Evolutionary conservation across 2,888 invertebrate genomes (phyloP).

Genomic region (Nomada ferruginata): DNA sequence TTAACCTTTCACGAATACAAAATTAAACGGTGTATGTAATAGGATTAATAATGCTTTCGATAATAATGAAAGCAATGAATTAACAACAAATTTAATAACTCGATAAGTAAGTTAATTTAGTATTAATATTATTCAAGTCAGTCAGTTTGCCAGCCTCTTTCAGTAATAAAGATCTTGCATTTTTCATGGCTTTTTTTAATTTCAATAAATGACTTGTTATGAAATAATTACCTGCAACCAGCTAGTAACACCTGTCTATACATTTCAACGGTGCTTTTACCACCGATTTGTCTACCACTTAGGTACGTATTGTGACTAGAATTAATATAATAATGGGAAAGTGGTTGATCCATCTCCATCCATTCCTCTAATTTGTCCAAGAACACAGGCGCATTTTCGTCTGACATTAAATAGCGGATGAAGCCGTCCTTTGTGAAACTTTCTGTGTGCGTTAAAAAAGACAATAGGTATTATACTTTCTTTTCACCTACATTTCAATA

Average conservation of each 20-base stretch:
- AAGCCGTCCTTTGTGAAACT: slow-evolving; percentile 87
- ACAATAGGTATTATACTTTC: not conserved
- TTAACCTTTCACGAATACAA: no score
- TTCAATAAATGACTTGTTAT: not conserved
- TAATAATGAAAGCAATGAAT: no score
- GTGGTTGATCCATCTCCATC: slow-evolving; percentile 89
- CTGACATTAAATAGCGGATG: slow-evolving; percentile 89
- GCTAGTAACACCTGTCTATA: slow-evolving; percentile 84
- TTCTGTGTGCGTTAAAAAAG: slow-evolving; percentile 76
- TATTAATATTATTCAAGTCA: no score
- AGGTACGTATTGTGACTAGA: slow-evolving; percentile 88
- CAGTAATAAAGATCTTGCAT: no score
- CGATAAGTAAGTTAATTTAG: no score
- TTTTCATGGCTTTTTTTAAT: no score
- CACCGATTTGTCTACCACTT: slow-evolving; percentile 88
- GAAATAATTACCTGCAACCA: slow-evolving; percentile 79
- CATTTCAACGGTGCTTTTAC: slow-evolving; percentile 89
- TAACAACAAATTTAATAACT: no score
- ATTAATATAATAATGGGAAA: slow-evolving; percentile 90
- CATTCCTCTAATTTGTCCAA: slow-evolving; percentile 88
- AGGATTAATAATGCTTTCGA: no score
- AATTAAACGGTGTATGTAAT: no score
- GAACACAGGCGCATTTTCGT: slow-evolving; percentile 90
- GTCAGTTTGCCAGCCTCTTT: no score
- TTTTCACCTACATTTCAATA: not conserved